A percentile compares a stretch with the other conserved stretches of the same genome.
Evolutionary conservation across 2,797 vertebrate genomes (phyloP).

Genomic region (Hipposideros larvatus): DNA sequence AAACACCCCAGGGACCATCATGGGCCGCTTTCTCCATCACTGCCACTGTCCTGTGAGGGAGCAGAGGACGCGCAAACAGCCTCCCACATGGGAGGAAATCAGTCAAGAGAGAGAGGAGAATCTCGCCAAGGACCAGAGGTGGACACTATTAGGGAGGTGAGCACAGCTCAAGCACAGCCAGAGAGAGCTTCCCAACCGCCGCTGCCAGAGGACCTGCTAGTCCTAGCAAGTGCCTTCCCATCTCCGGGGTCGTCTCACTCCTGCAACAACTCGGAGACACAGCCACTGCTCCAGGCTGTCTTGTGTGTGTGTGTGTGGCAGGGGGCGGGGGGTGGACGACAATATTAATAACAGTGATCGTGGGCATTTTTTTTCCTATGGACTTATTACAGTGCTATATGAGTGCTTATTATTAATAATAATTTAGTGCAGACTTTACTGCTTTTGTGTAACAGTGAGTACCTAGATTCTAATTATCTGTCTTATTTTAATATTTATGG

Average conservation of each 20-base stretch:
- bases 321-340: background rate
- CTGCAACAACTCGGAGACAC: background rate
- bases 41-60: accelerated
- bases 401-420: conserved; percentile 78
- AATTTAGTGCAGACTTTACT: conserved; percentile 81
- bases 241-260: background rate
- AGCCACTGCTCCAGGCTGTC: background rate
- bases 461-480: conserved; percentile 88
- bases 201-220: accelerated
- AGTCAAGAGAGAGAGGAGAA: background rate
- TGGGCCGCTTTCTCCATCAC: background rate
- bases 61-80: background rate
- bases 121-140: background rate
- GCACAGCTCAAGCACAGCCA: background rate
- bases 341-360: conserved; percentile 1
- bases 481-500: conserved; percentile 89
- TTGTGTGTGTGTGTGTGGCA: too few relatives aligned
- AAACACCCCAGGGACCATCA: background rate
- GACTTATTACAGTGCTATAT: conserved; percentile 37
- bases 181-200: accelerated
- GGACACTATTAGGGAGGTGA: background rate
- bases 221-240: background rate
- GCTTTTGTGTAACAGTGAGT: conserved; percentile 81
- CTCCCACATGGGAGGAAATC: accelerated
- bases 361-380: background rate